These are phyloP conservation scores for Eidolon dupreanum DNA, from an alignment of 2,797 vertebrate species.

Conservation along the genomic window DNA sequence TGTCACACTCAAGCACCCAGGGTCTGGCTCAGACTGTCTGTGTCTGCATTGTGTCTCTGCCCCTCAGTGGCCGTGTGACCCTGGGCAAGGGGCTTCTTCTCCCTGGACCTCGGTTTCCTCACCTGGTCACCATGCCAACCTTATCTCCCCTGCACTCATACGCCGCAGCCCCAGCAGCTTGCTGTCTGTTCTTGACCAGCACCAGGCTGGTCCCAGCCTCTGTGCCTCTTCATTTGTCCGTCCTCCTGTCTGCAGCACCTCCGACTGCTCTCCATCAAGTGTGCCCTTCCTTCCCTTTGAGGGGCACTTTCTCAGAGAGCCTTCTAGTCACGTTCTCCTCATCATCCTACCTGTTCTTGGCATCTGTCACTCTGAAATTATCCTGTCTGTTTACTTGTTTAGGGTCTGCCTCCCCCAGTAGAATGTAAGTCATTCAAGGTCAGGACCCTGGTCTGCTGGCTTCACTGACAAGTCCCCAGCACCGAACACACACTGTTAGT, in stretches of 20 bases:
- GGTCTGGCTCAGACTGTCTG: not conserved
- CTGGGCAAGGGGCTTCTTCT: not conserved
- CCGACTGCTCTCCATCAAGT: too few relatives aligned
- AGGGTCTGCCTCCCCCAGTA: not conserved
- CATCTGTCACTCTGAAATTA: not conserved
- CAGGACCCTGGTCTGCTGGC: not conserved
- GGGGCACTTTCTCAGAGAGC: not conserved
- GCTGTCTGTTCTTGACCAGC: not conserved
- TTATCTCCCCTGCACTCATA: not conserved
- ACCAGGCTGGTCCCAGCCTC: not conserved
- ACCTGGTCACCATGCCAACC: fast-evolving
- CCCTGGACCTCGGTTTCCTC: not conserved
- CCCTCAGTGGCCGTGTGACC: not conserved
- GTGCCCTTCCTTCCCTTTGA: not conserved
- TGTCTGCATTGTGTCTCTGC: not conserved
- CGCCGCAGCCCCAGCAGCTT: not conserved
- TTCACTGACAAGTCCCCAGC: not conserved
- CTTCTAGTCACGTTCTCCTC: not conserved
- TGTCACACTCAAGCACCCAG: not conserved
- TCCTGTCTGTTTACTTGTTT: not conserved
- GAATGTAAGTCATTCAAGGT: not conserved
- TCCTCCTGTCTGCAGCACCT: not conserved
- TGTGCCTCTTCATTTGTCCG: not conserved
- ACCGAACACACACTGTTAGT: not conserved
- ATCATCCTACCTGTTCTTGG: not conserved